Conservation (phyloP, 2,888 invertebrate species). For the Meliscaeva auricollis region DNA sequence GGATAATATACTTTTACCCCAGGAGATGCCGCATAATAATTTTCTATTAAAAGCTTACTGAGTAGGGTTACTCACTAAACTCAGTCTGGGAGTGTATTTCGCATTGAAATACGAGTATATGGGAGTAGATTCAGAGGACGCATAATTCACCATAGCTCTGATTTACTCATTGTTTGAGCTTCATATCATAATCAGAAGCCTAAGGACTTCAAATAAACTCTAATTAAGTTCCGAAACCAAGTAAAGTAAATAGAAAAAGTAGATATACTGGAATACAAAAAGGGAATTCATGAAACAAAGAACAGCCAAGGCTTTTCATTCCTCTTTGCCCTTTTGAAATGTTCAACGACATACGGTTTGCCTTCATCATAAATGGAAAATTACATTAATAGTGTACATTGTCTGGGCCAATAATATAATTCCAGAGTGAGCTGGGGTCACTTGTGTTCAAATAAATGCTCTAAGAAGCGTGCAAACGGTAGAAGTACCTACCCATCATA, state of each 20-base stretch:
- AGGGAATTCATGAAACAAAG: slow-evolving; percentile 26
- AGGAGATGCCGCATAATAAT: slow-evolving; percentile 26
- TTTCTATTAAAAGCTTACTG: slow-evolving; percentile 17
- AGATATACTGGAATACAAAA: background rate
- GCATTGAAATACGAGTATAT: too few relatives aligned
- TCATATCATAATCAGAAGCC: background rate
- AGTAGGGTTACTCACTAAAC: slow-evolving; percentile 33
- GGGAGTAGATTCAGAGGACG: background rate
- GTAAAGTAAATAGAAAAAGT: slow-evolving; percentile 25
- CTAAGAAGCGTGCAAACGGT: slow-evolving; percentile 27
- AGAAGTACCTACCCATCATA: too few relatives aligned
- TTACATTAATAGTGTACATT: slow-evolving; percentile 37
- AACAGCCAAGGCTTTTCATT: slow-evolving; percentile 11
- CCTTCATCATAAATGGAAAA: slow-evolving; percentile 26
- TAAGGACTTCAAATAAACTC: slow-evolving; percentile 58
- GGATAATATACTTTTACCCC: slow-evolving; percentile 1
- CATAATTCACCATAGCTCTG: background rate
- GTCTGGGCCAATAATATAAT: slow-evolving; percentile 29
- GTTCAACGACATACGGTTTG: background rate
- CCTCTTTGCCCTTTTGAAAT: slow-evolving; percentile 14
- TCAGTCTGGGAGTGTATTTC: too few relatives aligned
- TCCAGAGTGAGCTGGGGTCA: background rate
- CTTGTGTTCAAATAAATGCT: slow-evolving; percentile 32
- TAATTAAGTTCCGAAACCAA: slow-evolving; percentile 53
- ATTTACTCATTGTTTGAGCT: background rate